Base-by-base conservation (phyloP, 2,888 invertebrate genomes). In the Drosophila cognata region DNA sequence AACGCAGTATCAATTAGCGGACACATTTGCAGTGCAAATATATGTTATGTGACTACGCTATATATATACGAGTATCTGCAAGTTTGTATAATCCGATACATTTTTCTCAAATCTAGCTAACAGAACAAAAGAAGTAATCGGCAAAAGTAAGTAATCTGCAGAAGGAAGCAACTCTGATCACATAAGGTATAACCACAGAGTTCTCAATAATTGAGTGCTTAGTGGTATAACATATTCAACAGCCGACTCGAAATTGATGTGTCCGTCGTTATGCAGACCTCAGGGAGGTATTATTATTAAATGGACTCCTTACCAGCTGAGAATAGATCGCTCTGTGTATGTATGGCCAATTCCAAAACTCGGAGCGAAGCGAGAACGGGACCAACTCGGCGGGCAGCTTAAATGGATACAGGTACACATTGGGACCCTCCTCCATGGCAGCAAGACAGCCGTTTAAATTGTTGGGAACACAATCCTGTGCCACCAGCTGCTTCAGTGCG, bases 281-380 rank as follows among this genome's bases (percentile, higher is more conserved):
- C 29, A 29, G 29, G 7, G 29, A 33, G 33, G 33, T 10, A 21
- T 13, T 21, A 11, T 43, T 21, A 7, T 13, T 21, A 13, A 13
- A 13, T 4, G 4, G 13, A 13, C 1, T 8, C 13, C 57, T 33
- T 11, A 84, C 72, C 60, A 67, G 91, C 1, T 48, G 89, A 68
- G 98, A 97, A 92, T 97, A 96, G 52, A 96, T 95, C 29, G 97
- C 96, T 90, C 99, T 98, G 93, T 96, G 98, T 77, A 98, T 97
- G 92, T 98, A 99, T 84, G 96, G 95, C 98, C 98, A 98, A 92
- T 98, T 98, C 99, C 99, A 99, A 92, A 97, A 98, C 52, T 94
- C 94, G 84, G 95, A 95, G 72, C 96, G 95, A 58, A 97, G 95
- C 83, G 96, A 96, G 63, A 96, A 97, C 0, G 99, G 99, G 88